These are phyloP conservation scores for Caenorhabditis tropicalis DNA, from an alignment of 1,140 invertebrate species.

Conservation along the genomic window DNA sequence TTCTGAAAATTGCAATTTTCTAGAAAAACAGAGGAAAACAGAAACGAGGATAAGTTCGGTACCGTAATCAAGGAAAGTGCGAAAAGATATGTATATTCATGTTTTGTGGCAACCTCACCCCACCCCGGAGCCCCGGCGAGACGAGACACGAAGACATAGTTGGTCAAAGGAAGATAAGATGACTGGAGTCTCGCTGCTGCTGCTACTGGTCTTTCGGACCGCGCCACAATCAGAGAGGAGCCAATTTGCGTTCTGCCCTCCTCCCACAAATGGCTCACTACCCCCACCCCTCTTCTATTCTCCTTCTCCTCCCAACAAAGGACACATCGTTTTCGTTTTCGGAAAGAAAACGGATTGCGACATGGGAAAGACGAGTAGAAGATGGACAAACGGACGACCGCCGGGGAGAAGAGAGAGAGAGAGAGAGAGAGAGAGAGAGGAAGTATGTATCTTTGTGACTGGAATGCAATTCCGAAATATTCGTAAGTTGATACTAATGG, in stretches of 20 bases:
- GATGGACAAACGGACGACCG: conserved; percentile 35
- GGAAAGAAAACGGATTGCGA: conserved; percentile 41
- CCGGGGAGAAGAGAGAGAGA: background rate
- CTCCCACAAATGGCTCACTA: conserved; percentile 39
- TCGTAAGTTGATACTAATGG: conserved; percentile 30
- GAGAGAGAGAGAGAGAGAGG: background rate
- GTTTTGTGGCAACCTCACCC: background rate
- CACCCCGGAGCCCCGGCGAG: background rate
- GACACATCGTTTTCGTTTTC: conserved; percentile 44
- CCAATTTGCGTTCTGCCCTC: conserved; percentile 40
- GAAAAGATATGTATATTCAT: background rate
- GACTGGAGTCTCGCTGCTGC: background rate
- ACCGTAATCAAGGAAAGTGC: background rate
- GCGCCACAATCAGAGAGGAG: conserved; percentile 36
- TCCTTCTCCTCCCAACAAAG: background rate
- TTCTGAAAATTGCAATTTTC: background rate
- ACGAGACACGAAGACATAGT: conserved; percentile 8
- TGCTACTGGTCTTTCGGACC: background rate
- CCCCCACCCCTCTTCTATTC: background rate
- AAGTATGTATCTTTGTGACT: conserved; percentile 10
- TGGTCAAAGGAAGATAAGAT: conserved; percentile 43
- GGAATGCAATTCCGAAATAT: conserved; percentile 25
- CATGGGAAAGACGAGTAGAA: conserved; percentile 26
- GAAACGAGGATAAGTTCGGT: too few species aligned
- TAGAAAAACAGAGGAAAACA: background rate